These are phyloP conservation scores for Telmatherina bonti DNA, from an alignment of 2,797 vertebrate species.

Conservation along the genomic window DNA sequence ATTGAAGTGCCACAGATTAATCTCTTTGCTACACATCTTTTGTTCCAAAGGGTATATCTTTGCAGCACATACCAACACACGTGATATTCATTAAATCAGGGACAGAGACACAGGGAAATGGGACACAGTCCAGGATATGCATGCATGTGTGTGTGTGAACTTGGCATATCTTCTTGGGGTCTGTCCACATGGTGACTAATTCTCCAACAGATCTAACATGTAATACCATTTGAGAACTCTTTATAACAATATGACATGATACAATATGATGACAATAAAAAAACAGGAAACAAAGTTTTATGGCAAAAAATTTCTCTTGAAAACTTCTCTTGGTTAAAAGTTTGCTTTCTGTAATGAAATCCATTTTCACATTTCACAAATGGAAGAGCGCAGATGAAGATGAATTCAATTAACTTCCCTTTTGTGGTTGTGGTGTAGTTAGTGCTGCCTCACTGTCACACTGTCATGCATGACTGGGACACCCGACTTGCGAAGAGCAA, in stretches of 20 bases:
- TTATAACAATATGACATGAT: slow-evolving; percentile 46
- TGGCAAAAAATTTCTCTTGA: not conserved
- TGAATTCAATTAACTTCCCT: slow-evolving; percentile 6
- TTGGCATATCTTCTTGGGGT: slow-evolving; percentile 69
- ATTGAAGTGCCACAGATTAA: not conserved
- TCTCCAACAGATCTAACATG: slow-evolving; percentile 56
- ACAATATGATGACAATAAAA: slow-evolving; percentile 19
- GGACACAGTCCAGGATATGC: slow-evolving; percentile 67
- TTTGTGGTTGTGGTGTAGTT: not conserved
- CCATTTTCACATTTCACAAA: not conserved
- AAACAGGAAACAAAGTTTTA: not conserved
- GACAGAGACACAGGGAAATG: too few relatives aligned
- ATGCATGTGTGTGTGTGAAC: slow-evolving; percentile 43
- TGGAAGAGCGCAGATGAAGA: not conserved
- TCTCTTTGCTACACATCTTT: not conserved
- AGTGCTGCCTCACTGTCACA: not conserved
- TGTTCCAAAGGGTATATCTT: not conserved
- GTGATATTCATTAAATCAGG: too few relatives aligned
- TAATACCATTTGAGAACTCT: slow-evolving; percentile 63
- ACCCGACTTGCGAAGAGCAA: not conserved
- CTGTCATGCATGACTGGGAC: slow-evolving; percentile 7
- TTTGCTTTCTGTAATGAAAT: not conserved
- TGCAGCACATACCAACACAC: not conserved
- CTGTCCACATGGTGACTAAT: slow-evolving; percentile 57
- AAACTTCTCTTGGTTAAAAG: not conserved